Conservation (phyloP, 2,797 vertebrate genomes). For the Aphelocoma californica region DNA sequence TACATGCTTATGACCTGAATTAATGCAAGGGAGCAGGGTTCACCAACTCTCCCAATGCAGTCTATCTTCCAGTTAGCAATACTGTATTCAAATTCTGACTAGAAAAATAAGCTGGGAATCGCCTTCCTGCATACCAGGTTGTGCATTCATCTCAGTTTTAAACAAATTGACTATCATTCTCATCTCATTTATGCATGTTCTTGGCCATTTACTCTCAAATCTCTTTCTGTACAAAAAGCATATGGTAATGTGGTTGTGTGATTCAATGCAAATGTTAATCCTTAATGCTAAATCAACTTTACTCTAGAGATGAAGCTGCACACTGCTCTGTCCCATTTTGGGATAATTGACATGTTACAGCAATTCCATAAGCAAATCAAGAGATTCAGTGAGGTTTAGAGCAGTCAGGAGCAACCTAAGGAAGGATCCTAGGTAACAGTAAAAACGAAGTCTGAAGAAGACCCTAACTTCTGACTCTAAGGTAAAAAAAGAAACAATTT, state of each 20-base stretch:
- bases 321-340: not conserved
- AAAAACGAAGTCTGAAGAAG: not conserved
- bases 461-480: not conserved
- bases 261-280: not conserved
- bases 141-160: not conserved
- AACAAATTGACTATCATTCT: not conserved
- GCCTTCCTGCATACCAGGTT: not conserved
- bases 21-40: not conserved
- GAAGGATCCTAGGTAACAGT: not conserved
- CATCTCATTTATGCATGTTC: not conserved
- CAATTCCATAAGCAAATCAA: not conserved
- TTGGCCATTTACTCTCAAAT: not conserved
- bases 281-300: not conserved
- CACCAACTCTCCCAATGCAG: not conserved
- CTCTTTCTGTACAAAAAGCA: not conserved
- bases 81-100: not conserved
- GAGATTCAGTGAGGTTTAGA: not conserved
- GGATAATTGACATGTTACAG: not conserved
- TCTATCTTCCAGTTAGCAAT: not conserved
- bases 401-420: not conserved
- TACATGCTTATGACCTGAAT: not conserved
- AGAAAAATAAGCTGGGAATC: not conserved
- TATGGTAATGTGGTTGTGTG: not conserved
- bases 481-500: not conserved
- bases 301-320: rapidly evolving